These are phyloP conservation scores for Pantala flavescens DNA, from an alignment of 1,140 invertebrate species.

Conservation along the genomic window DNA sequence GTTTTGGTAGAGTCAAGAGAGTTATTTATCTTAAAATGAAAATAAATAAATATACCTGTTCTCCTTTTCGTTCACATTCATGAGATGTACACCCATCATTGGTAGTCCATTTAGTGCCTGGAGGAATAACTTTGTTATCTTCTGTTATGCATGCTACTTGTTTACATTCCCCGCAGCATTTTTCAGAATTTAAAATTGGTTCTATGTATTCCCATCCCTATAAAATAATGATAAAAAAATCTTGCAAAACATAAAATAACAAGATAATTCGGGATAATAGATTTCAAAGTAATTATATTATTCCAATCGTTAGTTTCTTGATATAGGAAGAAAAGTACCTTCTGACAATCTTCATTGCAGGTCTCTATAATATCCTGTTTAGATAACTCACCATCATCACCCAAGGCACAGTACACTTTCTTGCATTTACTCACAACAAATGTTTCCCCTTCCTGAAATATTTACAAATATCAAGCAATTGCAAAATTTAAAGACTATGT, in stretches of 20 bases:
- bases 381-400: conserved; percentile 36
- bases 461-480: conserved; percentile 29
- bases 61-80: neutral
- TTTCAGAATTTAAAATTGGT: conserved; percentile 26
- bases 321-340: conserved; percentile 22
- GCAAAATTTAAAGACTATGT: neutral
- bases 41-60: neutral
- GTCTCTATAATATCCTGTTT: conserved; percentile 38
- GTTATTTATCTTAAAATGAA: no score
- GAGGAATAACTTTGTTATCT: conserved; percentile 25
- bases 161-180: conserved; percentile 62
- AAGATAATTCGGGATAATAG: no score
- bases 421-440: conserved; percentile 43
- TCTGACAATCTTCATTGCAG: conserved; percentile 43
- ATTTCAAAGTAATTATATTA: no score
- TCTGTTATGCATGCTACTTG: conserved; percentile 52
- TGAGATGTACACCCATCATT: neutral
- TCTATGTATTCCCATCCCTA: conserved; percentile 39
- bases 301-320: no score
- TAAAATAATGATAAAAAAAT: neutral
- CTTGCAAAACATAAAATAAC: no score
- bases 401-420: conserved; percentile 44
- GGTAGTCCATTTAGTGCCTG: neutral
- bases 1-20: no score
- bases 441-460: conserved; percentile 46